phyloP scores from a whole-genome alignment of 2,113 vertebrate genomes.

The Tringa solitaria region DNA sequence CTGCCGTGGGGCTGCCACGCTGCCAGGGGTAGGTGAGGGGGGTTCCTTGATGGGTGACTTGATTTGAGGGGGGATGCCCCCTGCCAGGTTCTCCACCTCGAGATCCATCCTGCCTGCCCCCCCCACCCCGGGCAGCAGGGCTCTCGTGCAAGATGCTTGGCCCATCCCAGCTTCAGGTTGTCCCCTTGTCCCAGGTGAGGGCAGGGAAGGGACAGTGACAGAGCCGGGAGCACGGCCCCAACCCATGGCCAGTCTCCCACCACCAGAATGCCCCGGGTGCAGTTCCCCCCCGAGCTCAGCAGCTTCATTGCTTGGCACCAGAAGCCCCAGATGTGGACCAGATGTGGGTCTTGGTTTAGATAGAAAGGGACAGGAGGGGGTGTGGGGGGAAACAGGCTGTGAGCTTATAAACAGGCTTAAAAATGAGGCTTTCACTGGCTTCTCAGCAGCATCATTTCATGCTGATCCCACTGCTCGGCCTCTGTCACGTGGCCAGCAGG shows the following conservation, averaged over 20 bases:
- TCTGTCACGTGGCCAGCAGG: too few species aligned
- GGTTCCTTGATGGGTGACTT: not conserved
- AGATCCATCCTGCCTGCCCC: not conserved
- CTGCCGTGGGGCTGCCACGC: not conserved
- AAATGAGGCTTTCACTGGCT: not conserved
- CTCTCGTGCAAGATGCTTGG: rapidly evolving
- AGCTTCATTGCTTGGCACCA: rapidly evolving
- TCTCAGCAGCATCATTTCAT: not conserved
- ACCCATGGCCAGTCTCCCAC: not conserved
- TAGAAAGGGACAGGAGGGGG: not conserved
- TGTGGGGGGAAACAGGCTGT: not conserved
- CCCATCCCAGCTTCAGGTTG: not conserved
- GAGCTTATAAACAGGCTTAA: not conserved
- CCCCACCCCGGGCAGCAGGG: not conserved
- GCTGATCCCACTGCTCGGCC: not conserved
- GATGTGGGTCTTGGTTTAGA: not conserved
- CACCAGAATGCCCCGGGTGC: not conserved
- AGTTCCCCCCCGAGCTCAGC: not conserved
- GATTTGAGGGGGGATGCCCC: not conserved
- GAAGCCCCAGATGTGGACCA: not conserved
- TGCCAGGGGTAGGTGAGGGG: not conserved
- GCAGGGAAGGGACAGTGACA: not conserved
- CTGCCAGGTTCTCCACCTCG: not conserved
- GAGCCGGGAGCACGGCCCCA: not conserved
- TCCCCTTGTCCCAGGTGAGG: rapidly evolving